Evolutionary conservation across 2,888 invertebrate genomes (phyloP).

Genomic region (Gerris lacustris): DNA sequence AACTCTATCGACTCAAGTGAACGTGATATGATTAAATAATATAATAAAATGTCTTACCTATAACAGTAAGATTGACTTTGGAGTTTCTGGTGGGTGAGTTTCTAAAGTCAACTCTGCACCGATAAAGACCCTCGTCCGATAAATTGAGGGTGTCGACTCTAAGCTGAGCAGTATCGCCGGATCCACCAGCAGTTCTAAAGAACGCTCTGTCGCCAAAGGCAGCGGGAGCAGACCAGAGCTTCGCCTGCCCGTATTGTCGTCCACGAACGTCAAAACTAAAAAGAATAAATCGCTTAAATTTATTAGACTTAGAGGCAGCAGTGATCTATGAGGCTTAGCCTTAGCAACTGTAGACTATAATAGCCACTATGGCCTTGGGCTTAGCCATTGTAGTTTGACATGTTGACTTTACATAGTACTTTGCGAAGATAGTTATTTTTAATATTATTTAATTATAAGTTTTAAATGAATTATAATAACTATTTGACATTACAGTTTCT

Average conservation of each 20-base stretch:
- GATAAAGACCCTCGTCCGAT: conserved; percentile 42
- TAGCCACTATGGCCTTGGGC: too few species aligned
- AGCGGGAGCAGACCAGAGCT: conserved; percentile 46
- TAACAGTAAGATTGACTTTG: conserved; percentile 43
- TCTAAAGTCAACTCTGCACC: conserved; percentile 43
- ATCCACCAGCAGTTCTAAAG: conserved; percentile 39
- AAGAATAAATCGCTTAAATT: too few species aligned
- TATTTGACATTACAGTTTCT: too few species aligned
- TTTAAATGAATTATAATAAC: too few species aligned
- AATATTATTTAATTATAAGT: too few species aligned
- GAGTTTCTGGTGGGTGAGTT: conserved; percentile 44
- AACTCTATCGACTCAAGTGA: neutral
- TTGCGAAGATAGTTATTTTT: too few species aligned
- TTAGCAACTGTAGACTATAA: too few species aligned
- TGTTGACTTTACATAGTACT: too few species aligned
- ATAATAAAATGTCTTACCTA: conserved; percentile 41
- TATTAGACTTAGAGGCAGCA: too few species aligned
- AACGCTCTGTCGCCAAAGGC: conserved; percentile 47
- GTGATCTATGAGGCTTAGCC: too few species aligned
- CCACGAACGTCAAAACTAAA: conserved; percentile 49
- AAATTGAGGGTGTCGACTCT: conserved; percentile 39
- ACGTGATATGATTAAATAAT: too few species aligned
- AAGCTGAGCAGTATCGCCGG: conserved; percentile 47
- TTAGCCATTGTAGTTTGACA: too few species aligned
- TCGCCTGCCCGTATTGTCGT: conserved; percentile 43